Evolutionary conservation across 1,140 invertebrate species (phyloP).

Genomic region (Nylanderia fulva): DNA sequence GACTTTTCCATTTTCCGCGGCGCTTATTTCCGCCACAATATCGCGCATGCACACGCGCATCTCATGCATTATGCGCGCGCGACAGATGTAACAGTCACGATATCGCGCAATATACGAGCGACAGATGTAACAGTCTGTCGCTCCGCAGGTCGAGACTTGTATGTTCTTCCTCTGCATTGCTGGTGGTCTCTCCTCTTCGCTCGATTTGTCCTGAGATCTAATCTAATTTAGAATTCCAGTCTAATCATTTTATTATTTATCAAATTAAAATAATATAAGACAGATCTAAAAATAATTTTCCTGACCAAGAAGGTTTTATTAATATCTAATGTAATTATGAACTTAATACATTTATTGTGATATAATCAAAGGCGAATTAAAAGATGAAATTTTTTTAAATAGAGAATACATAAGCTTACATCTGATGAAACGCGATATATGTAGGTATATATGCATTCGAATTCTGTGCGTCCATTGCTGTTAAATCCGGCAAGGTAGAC

Average conservation of each 20-base stretch:
- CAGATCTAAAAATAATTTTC: background rate
- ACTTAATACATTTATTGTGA: background rate
- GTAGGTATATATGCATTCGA: background rate
- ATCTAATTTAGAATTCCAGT: background rate
- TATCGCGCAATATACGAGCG: conserved; percentile 76
- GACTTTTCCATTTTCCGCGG: conserved; percentile 73
- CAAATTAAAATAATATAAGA: background rate
- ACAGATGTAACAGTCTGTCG: conserved; percentile 78
- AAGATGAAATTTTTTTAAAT: background rate
- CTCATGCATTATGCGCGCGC: conserved; percentile 78
- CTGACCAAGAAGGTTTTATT: background rate
- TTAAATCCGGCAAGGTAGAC: conserved; percentile 33
- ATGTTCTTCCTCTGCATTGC: conserved; percentile 53
- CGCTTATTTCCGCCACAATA: conserved; percentile 71
- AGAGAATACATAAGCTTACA: no score
- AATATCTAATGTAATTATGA: background rate
- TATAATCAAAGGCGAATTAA: background rate
- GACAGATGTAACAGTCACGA: conserved; percentile 72
- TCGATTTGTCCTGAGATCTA: background rate
- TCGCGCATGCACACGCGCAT: conserved; percentile 58
- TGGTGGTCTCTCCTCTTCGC: no score
- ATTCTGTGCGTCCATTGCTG: background rate
- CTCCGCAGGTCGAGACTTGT: conserved; percentile 51
- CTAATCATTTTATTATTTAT: background rate
- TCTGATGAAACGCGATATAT: background rate